Evolutionary conservation across 2,888 invertebrate species (phyloP).

Genomic region (Monochamus alternatus): DNA sequence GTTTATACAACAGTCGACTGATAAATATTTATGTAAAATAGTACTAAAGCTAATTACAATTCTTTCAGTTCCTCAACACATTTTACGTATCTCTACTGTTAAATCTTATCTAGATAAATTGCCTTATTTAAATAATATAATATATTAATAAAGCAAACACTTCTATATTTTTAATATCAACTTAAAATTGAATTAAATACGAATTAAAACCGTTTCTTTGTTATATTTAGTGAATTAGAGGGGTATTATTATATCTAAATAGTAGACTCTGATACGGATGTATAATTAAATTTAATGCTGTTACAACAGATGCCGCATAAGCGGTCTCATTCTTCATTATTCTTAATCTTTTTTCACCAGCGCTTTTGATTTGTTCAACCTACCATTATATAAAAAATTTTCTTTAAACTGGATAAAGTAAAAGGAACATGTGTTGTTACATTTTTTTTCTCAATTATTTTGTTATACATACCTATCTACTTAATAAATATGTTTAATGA

Average conservation of each 20-base stretch:
- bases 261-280: constrained; percentile 56
- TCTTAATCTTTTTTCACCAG: constrained; percentile 35
- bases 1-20: constrained; percentile 43
- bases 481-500: no score
- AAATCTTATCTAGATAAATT: constrained; percentile 33
- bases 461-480: no score
- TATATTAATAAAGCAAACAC: constrained; percentile 41
- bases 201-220: constrained; percentile 55
- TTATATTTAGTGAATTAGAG: constrained; percentile 63
- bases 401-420: constrained; percentile 18
- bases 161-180: constrained; percentile 47
- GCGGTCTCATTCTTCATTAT: constrained; percentile 38
- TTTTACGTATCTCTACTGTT: constrained; percentile 28
- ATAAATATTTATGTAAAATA: constrained; percentile 40
- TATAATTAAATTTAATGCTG: constrained; percentile 63
- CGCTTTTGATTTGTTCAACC: constrained; percentile 35
- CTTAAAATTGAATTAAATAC: constrained; percentile 59
- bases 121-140: constrained; percentile 37
- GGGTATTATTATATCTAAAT: constrained; percentile 67
- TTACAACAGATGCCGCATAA: constrained; percentile 63
- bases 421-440: constrained; percentile 31
- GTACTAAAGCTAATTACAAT: constrained; percentile 25
- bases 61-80: constrained; percentile 33
- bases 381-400: constrained; percentile 40
- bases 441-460: constrained; percentile 4